Evolutionary conservation across 2,113 vertebrate species (phyloP), one percentile per base, ranked within the genome.

Genomic region (Phaethon lepturus): DNA sequence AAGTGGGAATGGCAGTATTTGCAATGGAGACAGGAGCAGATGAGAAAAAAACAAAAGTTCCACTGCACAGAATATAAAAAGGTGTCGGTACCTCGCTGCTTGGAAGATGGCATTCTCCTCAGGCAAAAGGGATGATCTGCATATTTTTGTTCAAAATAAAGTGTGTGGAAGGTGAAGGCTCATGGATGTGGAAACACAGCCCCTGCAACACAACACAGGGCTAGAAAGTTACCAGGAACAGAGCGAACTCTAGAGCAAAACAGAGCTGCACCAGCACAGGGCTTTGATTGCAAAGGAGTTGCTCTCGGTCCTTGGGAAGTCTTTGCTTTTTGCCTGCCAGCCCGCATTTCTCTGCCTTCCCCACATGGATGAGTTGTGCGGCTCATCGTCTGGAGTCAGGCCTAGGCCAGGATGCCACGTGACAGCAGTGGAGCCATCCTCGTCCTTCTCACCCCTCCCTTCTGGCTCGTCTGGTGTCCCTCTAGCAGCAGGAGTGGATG

Each of bases 111-210:
- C 35, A 89, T 77, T 95, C 83, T 73, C 29, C 62, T 90, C 67
- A 44, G 50, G 71, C 5, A 2, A 74, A 86, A 84, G 24, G 80
- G 69, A 74, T 63, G 28, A 72, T 88, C 71, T 81, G 69, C 63
- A 47, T 84, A 66, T 49, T 97, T 91, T 84, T 76, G 25, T 69
- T 67, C 85, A 73, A 91, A 79, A 91, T 67, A 31, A 86, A 85
- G 45, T 82, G 28, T 88, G 76, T 90, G 58, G 86, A 93, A 93
- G 87, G 79, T 93, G 71, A 96, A 90, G 86, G 80, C 35, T 91
- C 68, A 18, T 47, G 53, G 69, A 55, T 53, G 49, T 45, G 55
- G 78, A 83, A 94, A 91, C 67, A 81, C 16, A 77, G 49, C 14
- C 44, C 13, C 52, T 75, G 89, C 40, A 87, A 60, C 47, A 90